Evolutionary conservation across 2,113 vertebrate species (phyloP), one percentile per base, ranked within the genome.

Genomic region (Pseudorhombus dupliciocellatus): DNA sequence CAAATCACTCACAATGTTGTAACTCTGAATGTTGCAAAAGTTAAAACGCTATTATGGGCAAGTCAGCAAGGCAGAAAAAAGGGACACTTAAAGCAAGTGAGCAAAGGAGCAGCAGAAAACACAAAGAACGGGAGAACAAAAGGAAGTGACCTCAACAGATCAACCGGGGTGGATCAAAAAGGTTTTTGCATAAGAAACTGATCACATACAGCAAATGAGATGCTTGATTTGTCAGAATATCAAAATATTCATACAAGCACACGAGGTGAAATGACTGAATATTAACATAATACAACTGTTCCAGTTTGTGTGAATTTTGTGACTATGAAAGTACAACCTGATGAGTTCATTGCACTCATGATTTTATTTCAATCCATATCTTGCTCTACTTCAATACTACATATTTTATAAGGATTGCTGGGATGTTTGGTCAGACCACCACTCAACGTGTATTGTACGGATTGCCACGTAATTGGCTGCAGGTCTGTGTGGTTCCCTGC

Each of bases 121-220:
- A 25, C 2, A 18, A 4, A 22, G 4, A 65, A 20, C 5, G 6
- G 8, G 26, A 15, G 28, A 50, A 4, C 25, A 5, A 40, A 40
- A 21, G 1, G 15, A 14, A 54, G 22, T 3, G 26, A 14, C 28
- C 30, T 52, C 52, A 31, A 20, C 42, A 25, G 12, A 48, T 37
- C 34, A n/a, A n/a, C n/a, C n/a, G 21, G 4, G 42, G 50, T 11
- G 21, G 1, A 30, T 5, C 3, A 55, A 15, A 58, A 34, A 69
- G 8, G 18, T 26, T 22, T 66, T 34, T 40, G 15, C 7, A 6
- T 12, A 22, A 40, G 0, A 55, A 60, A 67, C 34, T 20, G 22
- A 74, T 48, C 40, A 59, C 8, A 73, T 79, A 46, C 42, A 46
- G 42, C 14, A 28, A 69, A 70, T 82, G 56, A 74, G 16, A 72